Base-by-base conservation (phyloP, 2,888 invertebrate species). In the Heliconius aoede region DNA sequence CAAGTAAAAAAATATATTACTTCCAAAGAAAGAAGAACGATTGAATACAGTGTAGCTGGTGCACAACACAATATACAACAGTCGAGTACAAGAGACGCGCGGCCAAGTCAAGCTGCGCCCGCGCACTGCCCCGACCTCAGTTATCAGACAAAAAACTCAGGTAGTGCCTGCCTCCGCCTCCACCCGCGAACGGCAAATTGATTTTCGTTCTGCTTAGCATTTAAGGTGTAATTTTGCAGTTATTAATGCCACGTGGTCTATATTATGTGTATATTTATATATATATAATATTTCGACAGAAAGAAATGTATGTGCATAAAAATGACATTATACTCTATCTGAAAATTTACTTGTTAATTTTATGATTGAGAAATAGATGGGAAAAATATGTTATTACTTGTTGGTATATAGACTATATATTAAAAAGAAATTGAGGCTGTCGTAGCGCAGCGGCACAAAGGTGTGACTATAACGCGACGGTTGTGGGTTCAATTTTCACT, bases 111-210 rank as follows among this genome's bases (percentile, higher is more conserved):
- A 88, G 86, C 84, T 82, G 87, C 90, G 90, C 88, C 83, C 84
- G 85, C 89, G 86, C 88, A 93, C 93, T 93, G 91, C 85, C 87
- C 85, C 85, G 88, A 90, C 89, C 90, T 84, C 85, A 81, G 84
- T 84, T 86, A 85, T 87, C 89, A 87, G 88, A 89, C 89, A 91
- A 90, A 89, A 90, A 84, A 82, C 81, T 80, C 78, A 78, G 78
- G 81, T 76, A 76, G 80, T 76, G 72, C 81, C 82, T 81, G 82
- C 81, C 82, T 81, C 76, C 76, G 82, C 81, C 82, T 81, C 76
- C 76, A 80, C 77, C 76, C 76, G 81, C 79, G 82, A 84, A 82
- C 83, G 81, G 82, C 82, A 78, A 82, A 83, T 82, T 82, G 82
- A 82, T 83, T 83, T 80, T 82, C 81, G 78, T 82, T 82, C 80